Evolutionary conservation across 2,113 vertebrate species (phyloP).

Genomic region (Thamnaconus septentrionalis): DNA sequence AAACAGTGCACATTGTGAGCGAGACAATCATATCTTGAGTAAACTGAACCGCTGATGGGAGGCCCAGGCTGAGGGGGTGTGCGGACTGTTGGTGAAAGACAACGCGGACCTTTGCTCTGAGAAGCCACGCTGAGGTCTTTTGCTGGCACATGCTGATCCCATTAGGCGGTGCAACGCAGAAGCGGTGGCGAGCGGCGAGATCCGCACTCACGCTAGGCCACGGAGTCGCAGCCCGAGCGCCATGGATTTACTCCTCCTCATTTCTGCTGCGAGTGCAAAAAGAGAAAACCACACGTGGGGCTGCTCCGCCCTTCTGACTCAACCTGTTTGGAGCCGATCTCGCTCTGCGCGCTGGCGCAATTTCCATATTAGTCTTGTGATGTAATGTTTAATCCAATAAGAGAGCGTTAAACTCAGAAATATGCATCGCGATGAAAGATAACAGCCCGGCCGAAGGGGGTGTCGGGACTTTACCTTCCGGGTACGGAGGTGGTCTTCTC

Average conservation of each 20-base stretch:
- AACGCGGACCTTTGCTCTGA: constrained; percentile 1
- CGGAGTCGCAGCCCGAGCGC: neutral
- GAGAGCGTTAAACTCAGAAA: too few species aligned
- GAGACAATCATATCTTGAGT: constrained; percentile 58
- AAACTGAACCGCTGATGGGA: constrained; percentile 45
- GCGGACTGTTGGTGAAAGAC: constrained; percentile 11
- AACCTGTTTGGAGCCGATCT: too few species aligned
- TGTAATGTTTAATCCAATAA: too few species aligned
- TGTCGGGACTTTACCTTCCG: constrained; percentile 79
- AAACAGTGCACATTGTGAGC: constrained; percentile 34
- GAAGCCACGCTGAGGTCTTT: too few species aligned
- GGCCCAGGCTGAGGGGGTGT: constrained; percentile 9
- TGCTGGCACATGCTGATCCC: too few species aligned
- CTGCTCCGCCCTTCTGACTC: too few species aligned
- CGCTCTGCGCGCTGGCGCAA: too few species aligned
- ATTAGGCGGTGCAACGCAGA: neutral
- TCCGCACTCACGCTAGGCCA: neutral
- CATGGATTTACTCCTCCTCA: neutral
- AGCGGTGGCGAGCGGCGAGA: neutral
- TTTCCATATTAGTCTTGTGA: too few species aligned
- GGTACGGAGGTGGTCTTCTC: constrained; percentile 84
- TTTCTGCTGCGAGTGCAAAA: neutral
- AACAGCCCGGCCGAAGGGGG: neutral
- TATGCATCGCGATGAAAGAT: too few species aligned
- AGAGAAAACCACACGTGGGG: too few species aligned